Percentiles rank a stretch among this genome's conserved stretches.
These are phyloP conservation scores for Cardiocondyla obscurior DNA, from an alignment of 1,140 invertebrate genomes.

Conservation along the genomic window DNA sequence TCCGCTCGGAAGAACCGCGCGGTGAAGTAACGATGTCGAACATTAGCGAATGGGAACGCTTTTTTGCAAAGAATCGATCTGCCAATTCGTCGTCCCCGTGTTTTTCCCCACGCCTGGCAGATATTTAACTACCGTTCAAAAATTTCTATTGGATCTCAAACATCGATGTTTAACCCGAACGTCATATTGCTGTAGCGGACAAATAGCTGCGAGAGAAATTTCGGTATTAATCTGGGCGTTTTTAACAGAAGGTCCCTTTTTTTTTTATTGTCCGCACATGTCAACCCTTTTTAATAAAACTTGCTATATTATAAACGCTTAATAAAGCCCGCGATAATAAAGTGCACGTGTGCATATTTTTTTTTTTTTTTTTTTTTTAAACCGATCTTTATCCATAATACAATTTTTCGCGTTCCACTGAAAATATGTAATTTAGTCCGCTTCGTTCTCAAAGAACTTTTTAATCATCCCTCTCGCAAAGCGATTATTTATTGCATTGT, in stretches of 20 bases:
- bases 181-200: slow-evolving; percentile 52
- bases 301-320: background rate
- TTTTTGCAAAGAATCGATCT: slow-evolving; percentile 12
- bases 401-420: background rate
- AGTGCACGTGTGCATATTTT: background rate
- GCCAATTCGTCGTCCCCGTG: slow-evolving; percentile 9
- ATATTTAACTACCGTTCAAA: slow-evolving; percentile 39
- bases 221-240: slow-evolving; percentile 20
- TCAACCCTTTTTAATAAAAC: slow-evolving; percentile 9
- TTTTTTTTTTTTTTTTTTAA: too few relatives aligned
- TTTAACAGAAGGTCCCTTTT: background rate
- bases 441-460: background rate
- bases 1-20: slow-evolving; percentile 22
- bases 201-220: slow-evolving; percentile 40
- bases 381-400: background rate
- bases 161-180: slow-evolving; percentile 65
- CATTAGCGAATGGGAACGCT: slow-evolving; percentile 41
- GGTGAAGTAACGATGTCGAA: slow-evolving; percentile 30
- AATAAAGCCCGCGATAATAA: background rate
- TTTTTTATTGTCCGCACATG: slow-evolving; percentile 14
- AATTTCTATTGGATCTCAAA: slow-evolving; percentile 41
- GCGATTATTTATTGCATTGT: background rate
- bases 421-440: background rate
- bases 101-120: slow-evolving; percentile 16
- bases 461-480: background rate